These are phyloP conservation scores for Lanistes nyassanus DNA, from an alignment of 1,140 invertebrate genomes.

Conservation along the genomic window DNA sequence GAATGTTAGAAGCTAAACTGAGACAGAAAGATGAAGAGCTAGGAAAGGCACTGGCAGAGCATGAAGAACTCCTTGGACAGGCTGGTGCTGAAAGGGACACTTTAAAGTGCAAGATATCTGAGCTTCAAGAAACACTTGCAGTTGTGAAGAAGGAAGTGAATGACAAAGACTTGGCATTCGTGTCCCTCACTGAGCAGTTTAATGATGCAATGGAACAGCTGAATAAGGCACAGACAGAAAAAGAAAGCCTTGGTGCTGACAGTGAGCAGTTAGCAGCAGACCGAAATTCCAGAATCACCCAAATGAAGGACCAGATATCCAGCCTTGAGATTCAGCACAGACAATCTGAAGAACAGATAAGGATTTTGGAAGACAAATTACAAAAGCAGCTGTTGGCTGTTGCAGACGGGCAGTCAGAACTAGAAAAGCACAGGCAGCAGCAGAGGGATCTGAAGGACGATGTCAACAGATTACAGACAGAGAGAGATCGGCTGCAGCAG, in stretches of 20 bases:
- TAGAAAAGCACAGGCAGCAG: background rate
- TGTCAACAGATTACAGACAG: slow-evolving; percentile 5
- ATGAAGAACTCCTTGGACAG: slow-evolving; percentile 14
- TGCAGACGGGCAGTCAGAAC: background rate
- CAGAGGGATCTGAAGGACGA: slow-evolving; percentile 1
- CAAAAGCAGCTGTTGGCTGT: too few relatives aligned
- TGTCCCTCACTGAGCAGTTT: background rate
- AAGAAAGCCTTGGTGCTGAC: background rate
- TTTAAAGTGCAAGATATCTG: background rate
- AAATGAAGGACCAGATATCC: background rate
- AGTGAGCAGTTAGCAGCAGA: background rate
- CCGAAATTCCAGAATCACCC: background rate
- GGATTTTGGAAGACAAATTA: background rate
- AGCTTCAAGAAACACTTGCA: background rate
- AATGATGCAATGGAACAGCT: background rate
- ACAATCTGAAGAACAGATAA: background rate
- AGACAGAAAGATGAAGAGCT: slow-evolving; percentile 12
- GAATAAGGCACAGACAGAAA: background rate
- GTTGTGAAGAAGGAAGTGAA: background rate
- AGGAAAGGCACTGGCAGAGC: background rate
- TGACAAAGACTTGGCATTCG: background rate
- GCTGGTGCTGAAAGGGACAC: background rate
- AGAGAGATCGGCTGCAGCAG: background rate
- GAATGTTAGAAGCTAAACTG: slow-evolving; percentile 1
- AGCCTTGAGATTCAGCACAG: too few relatives aligned